A percentile compares a stretch with the other conserved stretches of the same genome.
Conservation (phyloP, 2,113 vertebrate species). For the Pseudonaja textilis region DNA sequence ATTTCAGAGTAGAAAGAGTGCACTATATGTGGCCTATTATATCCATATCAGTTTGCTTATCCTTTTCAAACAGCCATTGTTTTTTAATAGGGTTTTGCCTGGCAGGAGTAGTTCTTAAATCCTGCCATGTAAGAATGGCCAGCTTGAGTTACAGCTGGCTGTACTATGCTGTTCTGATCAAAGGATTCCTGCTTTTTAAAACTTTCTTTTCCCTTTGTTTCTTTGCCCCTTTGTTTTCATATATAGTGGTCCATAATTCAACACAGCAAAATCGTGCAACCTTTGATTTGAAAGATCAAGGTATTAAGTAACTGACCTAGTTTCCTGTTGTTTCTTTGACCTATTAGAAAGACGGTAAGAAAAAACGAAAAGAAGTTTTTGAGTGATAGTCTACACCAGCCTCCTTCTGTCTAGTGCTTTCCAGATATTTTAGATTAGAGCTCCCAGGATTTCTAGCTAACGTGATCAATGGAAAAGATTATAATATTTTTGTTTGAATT, state of each 20-base stretch:
- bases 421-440: background rate
- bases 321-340: slow-evolving; percentile 11
- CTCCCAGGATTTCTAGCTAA: background rate
- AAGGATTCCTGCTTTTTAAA: slow-evolving; percentile 74
- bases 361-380: slow-evolving; percentile 60
- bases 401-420: slow-evolving; percentile 48
- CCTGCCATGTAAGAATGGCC: slow-evolving; percentile 73
- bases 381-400: slow-evolving; percentile 52
- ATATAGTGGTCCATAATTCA: slow-evolving; percentile 68
- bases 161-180: slow-evolving; percentile 75
- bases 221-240: slow-evolving; percentile 46
- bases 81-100: slow-evolving; percentile 76
- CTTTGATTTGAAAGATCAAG: slow-evolving; percentile 70
- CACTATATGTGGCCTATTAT: slow-evolving; percentile 78
- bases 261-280: slow-evolving; percentile 62
- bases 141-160: slow-evolving; percentile 77
- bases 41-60: slow-evolving; percentile 80
- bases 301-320: slow-evolving; percentile 74
- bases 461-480: background rate
- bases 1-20: slow-evolving; percentile 74
- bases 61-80: slow-evolving; percentile 78
- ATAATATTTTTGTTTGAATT: slow-evolving; percentile 28
- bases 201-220: slow-evolving; percentile 29
- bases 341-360: slow-evolving; percentile 56
- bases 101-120: slow-evolving; percentile 75